Evolutionary conservation across 2,888 invertebrate genomes (phyloP).

Genomic region (Rhimphoctona megacephalus): DNA sequence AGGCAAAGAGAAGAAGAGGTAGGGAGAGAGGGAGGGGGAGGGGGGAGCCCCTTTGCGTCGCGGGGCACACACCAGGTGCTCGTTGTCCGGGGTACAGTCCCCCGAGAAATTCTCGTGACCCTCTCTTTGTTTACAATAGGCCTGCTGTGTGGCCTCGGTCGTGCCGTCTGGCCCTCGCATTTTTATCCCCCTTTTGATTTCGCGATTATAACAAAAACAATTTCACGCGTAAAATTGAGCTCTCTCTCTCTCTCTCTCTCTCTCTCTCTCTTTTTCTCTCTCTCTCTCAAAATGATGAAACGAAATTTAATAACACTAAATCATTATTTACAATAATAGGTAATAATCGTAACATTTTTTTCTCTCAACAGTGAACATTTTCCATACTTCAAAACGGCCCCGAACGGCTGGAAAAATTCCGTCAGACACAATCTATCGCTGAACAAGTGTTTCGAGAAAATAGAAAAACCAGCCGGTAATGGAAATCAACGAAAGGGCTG

Average conservation of each 20-base stretch:
- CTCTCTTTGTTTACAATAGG: constrained; percentile 78
- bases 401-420: constrained; percentile 99
- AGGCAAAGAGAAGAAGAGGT: constrained; percentile 20
- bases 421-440: constrained; percentile 98
- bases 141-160: constrained; percentile 45
- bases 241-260: not conserved
- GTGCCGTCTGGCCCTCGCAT: constrained; percentile 40
- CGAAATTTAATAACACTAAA: not conserved
- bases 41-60: constrained; percentile 76
- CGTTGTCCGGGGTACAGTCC: constrained; percentile 81
- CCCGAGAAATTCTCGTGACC: constrained; percentile 78
- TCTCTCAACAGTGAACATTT: constrained; percentile 93
- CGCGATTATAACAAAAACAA: not conserved
- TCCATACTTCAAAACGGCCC: constrained; percentile 99
- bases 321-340: not conserved
- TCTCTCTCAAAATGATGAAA: not conserved
- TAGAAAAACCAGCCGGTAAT: constrained; percentile 96
- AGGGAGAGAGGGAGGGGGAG: constrained; percentile 70
- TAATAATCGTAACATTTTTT: constrained; percentile 21
- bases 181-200: not conserved
- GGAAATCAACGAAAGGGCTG: constrained; percentile 95
- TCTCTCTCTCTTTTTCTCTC: no score
- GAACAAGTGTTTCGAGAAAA: constrained; percentile 99
- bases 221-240: not conserved
- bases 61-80: constrained; percentile 80